Percentiles rank a stretch among this genome's conserved stretches.
phyloP scores from a whole-genome alignment of 2,797 vertebrate genomes.

The Euphonia xanthogaster region DNA sequence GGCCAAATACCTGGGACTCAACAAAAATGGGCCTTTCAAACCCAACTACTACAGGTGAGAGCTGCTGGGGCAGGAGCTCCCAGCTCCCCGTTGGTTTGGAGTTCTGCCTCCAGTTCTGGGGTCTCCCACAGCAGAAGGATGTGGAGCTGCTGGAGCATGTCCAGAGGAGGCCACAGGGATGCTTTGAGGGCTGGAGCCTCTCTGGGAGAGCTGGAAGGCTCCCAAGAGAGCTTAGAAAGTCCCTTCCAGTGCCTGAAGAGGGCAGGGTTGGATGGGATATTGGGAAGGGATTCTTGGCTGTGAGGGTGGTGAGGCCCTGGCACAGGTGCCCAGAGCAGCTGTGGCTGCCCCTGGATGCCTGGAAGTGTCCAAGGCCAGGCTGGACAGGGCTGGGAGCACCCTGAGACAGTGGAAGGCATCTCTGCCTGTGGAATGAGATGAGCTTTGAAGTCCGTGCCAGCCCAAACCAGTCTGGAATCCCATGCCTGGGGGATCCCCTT shows the following conservation, averaged over 20 bases:
- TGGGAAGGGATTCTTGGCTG: background rate
- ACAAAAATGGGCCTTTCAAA: slow-evolving; percentile 96
- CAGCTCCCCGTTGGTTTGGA: fast-evolving
- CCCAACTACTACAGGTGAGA: slow-evolving; percentile 96
- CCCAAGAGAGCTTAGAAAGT: background rate
- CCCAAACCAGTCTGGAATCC: background rate
- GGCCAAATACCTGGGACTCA: slow-evolving; percentile 94
- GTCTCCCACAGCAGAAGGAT: background rate
- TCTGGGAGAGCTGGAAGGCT: background rate
- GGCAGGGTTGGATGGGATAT: fast-evolving
- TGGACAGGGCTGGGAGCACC: fast-evolving
- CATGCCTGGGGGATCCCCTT: background rate
- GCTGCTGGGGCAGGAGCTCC: fast-evolving
- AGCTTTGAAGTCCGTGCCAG: background rate
- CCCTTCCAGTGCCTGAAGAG: background rate
- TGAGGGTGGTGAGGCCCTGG: fast-evolving
- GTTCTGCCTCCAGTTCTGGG: background rate
- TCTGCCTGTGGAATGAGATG: fast-evolving
- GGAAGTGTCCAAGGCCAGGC: fast-evolving
- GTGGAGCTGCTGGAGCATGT: background rate
- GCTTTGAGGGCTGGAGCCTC: background rate
- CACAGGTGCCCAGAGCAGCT: background rate
- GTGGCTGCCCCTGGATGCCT: background rate
- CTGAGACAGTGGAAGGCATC: fast-evolving
- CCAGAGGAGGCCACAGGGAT: fast-evolving